Base-by-base conservation (phyloP, 2,888 invertebrate genomes). In the Polylopha cassiicola region DNA sequence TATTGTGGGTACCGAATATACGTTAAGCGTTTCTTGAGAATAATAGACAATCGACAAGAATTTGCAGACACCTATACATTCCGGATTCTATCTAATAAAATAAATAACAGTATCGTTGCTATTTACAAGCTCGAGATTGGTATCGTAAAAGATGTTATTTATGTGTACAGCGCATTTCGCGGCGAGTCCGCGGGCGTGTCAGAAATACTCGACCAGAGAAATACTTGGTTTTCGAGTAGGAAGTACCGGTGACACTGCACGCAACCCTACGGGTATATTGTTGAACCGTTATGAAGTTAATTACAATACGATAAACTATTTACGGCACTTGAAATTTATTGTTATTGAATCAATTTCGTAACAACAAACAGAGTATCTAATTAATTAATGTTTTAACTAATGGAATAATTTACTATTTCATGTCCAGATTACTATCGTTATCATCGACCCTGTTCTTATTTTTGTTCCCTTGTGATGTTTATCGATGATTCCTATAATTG, bases 121-220 rank as follows among this genome's bases (percentile, higher is more conserved):
- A 34, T 34, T 34, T 41, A 41, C 39, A 41, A 34, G 33, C 29
- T 15, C 29, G 18, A 8, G 39, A 34, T 41, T 10, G n/a, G 10
- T 34, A 34, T 41, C 39, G 29, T 29, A 34, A 41, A 34, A 34
- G 33, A 21, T 34, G 29, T 34, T 34, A 37, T 37, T 37, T 37
- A 23, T 34, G 18, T 24, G 18, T 15, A 14, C 29, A 24, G 39
- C 33, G 22, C 23, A 33, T 39, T 28, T 22, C 39, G 21, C 26
- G 26, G 31, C 33, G 6, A 33, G 11, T 16, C 18, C n/a, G 11
- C n/a, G 16, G 21, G 23, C 10, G 15, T 32, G 23, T 34, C 24
- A 30, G 20, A 29, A 34, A 34, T 20, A 39, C 21, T 27, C 2
- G 27, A 17, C n/a, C n/a, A n/a, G 9, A 26, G 18, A 27, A 27